Base-by-base conservation (phyloP, 2,888 invertebrate species). In the Chrysina gloriosa region DNA sequence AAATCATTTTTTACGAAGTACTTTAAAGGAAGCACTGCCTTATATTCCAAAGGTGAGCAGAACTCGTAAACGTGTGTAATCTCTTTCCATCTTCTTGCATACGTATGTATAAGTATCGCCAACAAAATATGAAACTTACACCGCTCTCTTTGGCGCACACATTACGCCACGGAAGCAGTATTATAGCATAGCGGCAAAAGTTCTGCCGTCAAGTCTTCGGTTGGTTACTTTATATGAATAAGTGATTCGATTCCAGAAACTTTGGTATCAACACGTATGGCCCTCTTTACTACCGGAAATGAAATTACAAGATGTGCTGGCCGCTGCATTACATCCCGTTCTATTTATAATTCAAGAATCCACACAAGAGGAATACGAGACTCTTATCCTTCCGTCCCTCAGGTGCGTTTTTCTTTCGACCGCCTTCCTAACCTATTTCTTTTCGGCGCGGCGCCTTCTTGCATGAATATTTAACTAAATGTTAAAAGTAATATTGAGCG, bases 181-280 rank as follows among this genome's bases (percentile, higher is more conserved):
- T 31, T 31, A 31, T 9, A 31, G n/a, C 7, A 9, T 9, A 31
- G 31, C n/a, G 31, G 1, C 31, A n/a, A 31, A 31, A n/a, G n/a
- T n/a, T n/a, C n/a, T n/a, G n/a, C n/a, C n/a, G n/a, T n/a, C n/a
- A n/a, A n/a, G n/a, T n/a, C n/a, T n/a, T 29, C 31, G 7, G 7
- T 29, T 29, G 5, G 31, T 29, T 29, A 7, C 31, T 3, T n/a
- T 5, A 16, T 34, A 34, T 54, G 36, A 36, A 54, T 34, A 54
- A 25, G 25, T 39, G 42, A 25, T 52, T 25, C 27, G 39, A 25
- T 50, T 68, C 65, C 54, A 98, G 97, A 97, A 97, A 93, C 86
- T 97, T 61, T 93, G 96, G 89, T 97, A 95, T 87, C 94, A 94
- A 82, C 95, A 95, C 82, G 91, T 97, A 54, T 96, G 97, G 93